Evolutionary conservation across 1,140 invertebrate species (phyloP), one percentile per base, ranked within the genome.

Genomic region (Lasioglossum baleicum): DNA sequence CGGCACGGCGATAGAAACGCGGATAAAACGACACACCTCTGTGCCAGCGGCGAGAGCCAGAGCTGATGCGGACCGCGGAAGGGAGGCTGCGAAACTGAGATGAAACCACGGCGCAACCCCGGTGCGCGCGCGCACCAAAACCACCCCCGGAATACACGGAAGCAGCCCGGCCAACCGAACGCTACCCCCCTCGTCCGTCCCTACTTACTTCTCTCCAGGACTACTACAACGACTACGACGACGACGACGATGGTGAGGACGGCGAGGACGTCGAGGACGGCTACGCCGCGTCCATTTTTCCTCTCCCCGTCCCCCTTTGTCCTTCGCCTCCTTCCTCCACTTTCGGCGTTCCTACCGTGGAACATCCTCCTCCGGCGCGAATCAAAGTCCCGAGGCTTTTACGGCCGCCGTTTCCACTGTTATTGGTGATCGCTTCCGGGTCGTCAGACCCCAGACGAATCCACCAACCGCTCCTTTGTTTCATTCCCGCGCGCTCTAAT

Each of bases 21-120:
- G 73, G 83, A 67, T 67, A 73, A 75, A 82, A 84, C 86, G 87
- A 83, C 90, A 90, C 88, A 85, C 87, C 88, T 91, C 86, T 84
- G 72, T 60, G 76, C 65, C 81, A 77, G 73, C 73, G 67, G 58
- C 73, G 64, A 35, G 64, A 67, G 42, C 65, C 77, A 53, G 87
- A 87, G 81, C 78, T 87, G 90, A 90, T 89, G 87, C 88, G 91
- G 88, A 90, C 88, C 91, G 83, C 85, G 84, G 85, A 91, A 91
- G 91, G 91, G 91, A 92, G 90, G 92, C 92, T 93, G 92, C 88
- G 90, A 91, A 88, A 93, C 92, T 93, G 91, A 92, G 90, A 90
- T 91, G 87, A 89, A 85, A 92, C 84, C 85, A 85, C 85, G 88
- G 88, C 88, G 88, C 87, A 85, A 83, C 83, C 85, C 83, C 75